These are phyloP conservation scores for Nysson spinosus DNA, from an alignment of 2,888 invertebrate species.

Conservation along the genomic window DNA sequence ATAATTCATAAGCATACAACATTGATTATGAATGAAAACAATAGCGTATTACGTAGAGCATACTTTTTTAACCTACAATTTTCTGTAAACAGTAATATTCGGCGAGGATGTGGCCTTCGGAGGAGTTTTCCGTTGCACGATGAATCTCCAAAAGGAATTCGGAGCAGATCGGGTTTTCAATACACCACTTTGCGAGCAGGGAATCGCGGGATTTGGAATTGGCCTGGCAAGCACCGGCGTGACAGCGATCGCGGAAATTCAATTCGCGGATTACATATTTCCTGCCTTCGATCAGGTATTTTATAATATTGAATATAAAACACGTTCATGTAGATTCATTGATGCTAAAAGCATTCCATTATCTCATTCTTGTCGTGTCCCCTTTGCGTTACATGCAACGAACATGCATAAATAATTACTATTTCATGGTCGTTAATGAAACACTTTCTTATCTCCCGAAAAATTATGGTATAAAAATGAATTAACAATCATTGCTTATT, in stretches of 20 bases:
- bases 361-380: no score
- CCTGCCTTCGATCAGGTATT: constrained; percentile 98
- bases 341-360: no score
- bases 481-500: constrained; percentile 2
- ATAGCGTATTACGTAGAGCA: not conserved
- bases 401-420: no score
- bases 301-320: not conserved
- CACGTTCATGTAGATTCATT: no score
- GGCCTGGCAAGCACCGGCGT: constrained; percentile 93
- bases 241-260: constrained; percentile 98
- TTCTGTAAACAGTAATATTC: constrained; percentile 83
- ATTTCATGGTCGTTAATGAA: no score
- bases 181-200: constrained; percentile 97
- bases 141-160: constrained; percentile 95
- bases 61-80: not conserved
- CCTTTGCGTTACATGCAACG: no score
- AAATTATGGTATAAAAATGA: no score
- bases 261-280: constrained; percentile 99
- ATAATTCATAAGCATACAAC: no score
- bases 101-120: constrained; percentile 99
- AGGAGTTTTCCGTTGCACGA: constrained; percentile 97
- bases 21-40: not conserved
- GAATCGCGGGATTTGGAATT: constrained; percentile 98
- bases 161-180: constrained; percentile 97
- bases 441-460: no score